phyloP scores from a whole-genome alignment of 2,888 invertebrate species.

The Vesta saturnalis region DNA sequence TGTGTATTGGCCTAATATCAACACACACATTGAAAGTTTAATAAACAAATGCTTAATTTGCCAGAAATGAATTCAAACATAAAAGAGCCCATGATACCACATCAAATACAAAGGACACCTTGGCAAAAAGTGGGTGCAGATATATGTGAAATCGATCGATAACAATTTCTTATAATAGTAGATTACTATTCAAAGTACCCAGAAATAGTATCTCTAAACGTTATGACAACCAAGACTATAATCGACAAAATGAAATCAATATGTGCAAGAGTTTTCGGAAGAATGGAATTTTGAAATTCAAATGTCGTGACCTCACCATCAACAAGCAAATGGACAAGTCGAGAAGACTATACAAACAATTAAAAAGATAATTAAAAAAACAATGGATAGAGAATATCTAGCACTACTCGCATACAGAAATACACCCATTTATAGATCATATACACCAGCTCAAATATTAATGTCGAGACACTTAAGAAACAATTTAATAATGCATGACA shows the following conservation, averaged over 20 bases:
- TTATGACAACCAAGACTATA: neutral
- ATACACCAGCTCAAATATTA: constrained; percentile 15
- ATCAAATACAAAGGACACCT: constrained; percentile 11
- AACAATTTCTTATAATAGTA: constrained; percentile 1
- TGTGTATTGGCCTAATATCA: constrained; percentile 20
- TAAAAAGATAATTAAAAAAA: neutral
- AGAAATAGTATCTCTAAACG: neutral
- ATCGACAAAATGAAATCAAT: neutral
- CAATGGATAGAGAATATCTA: neutral
- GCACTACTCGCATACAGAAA: neutral
- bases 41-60: constrained; percentile 18
- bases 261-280: neutral
- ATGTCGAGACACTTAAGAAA: constrained; percentile 20
- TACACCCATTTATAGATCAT: neutral
- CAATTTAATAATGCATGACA: constrained; percentile 4
- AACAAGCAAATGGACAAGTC: constrained; percentile 1
- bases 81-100: constrained; percentile 15
- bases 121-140: constrained; percentile 16
- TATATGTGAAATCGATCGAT: neutral
- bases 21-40: constrained; percentile 13
- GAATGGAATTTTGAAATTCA: constrained; percentile 1
- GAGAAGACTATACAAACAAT: neutral
- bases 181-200: neutral
- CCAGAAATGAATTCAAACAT: neutral
- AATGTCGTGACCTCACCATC: neutral